Evolutionary conservation across 2,888 invertebrate species (phyloP), one percentile per base, ranked within the genome.

Genomic region (Drosophila kanekoi): DNA sequence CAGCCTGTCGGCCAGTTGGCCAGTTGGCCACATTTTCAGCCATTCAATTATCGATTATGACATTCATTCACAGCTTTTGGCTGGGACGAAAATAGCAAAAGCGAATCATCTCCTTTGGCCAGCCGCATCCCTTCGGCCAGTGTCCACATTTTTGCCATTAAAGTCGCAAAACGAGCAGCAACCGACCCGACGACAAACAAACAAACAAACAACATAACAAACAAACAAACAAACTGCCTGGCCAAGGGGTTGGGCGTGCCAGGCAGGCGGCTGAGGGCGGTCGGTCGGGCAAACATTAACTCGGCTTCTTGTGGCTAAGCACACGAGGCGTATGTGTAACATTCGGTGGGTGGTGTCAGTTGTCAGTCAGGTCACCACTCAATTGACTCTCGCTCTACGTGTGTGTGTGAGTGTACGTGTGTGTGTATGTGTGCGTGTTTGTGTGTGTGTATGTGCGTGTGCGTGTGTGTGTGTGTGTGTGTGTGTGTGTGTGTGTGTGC

Each of bases 41-140:
- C 89, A 87, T 85, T 85, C 87, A 84, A 79, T 85, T 85, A 85
- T 85, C 89, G 85, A 85, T 85, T 85, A 85, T 89, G 79, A 79
- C 85, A 84, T 89, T 89, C 88, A 89, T 85, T 85, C 79, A 84
- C 87, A 75, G 83, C 77, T 82, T 66, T 64, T 66, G 60, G 63
- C 33, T 16, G 47, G 56, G 62, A 72, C 76, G 48, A 89, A 89
- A 85, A 87, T 89, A 85, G 81, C 79, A 64, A 41, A 28, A 54
- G 69, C 65, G 49, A 62, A 38, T 65, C 53, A 35, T 51, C 58
- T 6, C 45, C 28, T 8, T 28, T 28, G 11, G 10, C 28, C 20
- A n/a, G 16, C 20, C 33, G 13, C 32, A 58, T 51, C 47, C 53
- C 45, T 47, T 41, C 43, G 44, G 37, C 33, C 57, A 79, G 44